Conservation (phyloP, 2,113 vertebrate genomes). For the Hyperoodon ampullatus region DNA sequence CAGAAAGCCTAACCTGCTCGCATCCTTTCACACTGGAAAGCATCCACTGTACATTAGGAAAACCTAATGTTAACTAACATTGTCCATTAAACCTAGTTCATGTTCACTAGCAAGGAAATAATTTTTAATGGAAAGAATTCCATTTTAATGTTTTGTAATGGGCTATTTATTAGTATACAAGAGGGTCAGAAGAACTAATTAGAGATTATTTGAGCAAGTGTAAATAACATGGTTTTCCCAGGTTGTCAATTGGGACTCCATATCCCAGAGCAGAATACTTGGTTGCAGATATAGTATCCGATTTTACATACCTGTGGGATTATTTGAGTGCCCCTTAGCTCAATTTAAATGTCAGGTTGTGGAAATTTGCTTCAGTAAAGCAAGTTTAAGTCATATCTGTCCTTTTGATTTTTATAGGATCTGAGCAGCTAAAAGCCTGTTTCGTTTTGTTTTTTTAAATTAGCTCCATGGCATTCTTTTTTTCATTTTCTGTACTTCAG, state of each 20-base stretch:
- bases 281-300: conserved; percentile 44
- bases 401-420: conserved; percentile 67
- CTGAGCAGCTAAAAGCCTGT: conserved; percentile 16
- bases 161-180: conserved; percentile 75
- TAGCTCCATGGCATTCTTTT: conserved; percentile 1
- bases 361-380: conserved; percentile 68
- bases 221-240: conserved; percentile 72
- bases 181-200: conserved; percentile 77
- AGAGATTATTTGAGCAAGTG: conserved; percentile 65
- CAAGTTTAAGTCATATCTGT: conserved; percentile 55
- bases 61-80: conserved; percentile 53
- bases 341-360: conserved; percentile 64
- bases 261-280: conserved; percentile 57
- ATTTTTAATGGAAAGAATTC: conserved; percentile 76
- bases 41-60: conserved; percentile 31
- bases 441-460: neutral
- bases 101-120: conserved; percentile 68
- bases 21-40: conserved; percentile 21
- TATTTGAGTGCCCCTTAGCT: conserved; percentile 47
- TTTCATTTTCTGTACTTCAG: conserved; percentile 10
- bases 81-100: conserved; percentile 63
- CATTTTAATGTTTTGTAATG: conserved; percentile 71
- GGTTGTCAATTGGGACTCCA: conserved; percentile 55
- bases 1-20: conserved; percentile 51
- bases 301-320: conserved; percentile 47